Evolutionary conservation across 2,797 vertebrate species (phyloP).

Genomic region (Linurgus olivaceus): DNA sequence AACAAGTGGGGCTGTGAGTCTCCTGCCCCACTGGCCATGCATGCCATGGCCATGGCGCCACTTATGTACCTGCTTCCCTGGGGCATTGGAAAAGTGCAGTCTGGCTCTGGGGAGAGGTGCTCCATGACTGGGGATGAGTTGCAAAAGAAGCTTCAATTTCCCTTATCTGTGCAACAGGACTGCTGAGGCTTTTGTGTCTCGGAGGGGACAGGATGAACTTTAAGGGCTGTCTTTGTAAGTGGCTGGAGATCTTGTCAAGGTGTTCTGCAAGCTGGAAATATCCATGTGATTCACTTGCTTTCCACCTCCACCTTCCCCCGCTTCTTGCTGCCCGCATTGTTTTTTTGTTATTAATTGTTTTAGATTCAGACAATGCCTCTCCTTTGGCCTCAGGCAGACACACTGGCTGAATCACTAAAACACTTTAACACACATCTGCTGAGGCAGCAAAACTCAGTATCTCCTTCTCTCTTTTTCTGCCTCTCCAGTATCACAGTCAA

Average conservation of each 20-base stretch:
- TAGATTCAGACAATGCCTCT: constrained; percentile 59
- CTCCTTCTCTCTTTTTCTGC: neutral
- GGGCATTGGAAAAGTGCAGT: neutral
- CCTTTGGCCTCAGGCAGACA: constrained; percentile 42
- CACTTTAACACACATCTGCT: constrained; percentile 52
- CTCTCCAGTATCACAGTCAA: constrained; percentile 50
- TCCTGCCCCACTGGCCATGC: fast-evolving
- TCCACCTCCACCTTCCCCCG: neutral
- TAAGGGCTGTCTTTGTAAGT: neutral
- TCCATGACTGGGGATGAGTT: neutral
- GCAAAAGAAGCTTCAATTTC: neutral
- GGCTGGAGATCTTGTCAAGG: neutral
- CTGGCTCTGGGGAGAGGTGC: neutral
- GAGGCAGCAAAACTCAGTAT: constrained; percentile 52
- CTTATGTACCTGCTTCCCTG: neutral
- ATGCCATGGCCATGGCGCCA: too few species aligned
- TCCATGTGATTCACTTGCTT: neutral
- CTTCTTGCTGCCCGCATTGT: constrained; percentile 1
- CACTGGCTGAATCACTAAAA: constrained; percentile 49
- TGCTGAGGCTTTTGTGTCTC: neutral
- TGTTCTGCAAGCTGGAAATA: neutral
- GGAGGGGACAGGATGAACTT: neutral
- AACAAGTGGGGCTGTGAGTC: neutral
- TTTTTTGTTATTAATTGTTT: constrained; percentile 60
- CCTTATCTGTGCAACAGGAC: neutral